Evolutionary conservation across 1,140 invertebrate genomes (phyloP).

Genomic region (Solenopsis fugax): DNA sequence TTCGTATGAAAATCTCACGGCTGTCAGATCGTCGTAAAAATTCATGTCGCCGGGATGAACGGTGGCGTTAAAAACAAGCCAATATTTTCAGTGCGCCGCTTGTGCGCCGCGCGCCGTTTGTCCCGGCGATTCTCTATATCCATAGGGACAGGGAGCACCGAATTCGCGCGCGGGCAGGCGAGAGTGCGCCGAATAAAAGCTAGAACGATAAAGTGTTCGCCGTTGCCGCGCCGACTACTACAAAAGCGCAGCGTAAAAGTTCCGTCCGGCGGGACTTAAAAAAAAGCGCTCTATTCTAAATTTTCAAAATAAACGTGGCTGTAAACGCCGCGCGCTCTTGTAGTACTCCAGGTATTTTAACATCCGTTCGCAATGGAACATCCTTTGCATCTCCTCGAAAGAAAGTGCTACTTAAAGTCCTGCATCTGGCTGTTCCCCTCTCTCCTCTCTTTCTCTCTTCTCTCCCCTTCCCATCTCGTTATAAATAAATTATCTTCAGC

Average conservation of each 20-base stretch:
- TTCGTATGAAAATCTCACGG: constrained; percentile 61
- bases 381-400: constrained; percentile 26
- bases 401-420: constrained; percentile 43
- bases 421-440: neutral
- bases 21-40: constrained; percentile 63
- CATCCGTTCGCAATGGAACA: constrained; percentile 41
- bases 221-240: constrained; percentile 39
- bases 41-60: constrained; percentile 56
- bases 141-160: constrained; percentile 32
- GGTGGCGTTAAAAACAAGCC: constrained; percentile 55
- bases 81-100: constrained; percentile 57
- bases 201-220: constrained; percentile 46
- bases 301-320: constrained; percentile 57
- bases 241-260: constrained; percentile 53
- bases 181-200: constrained; percentile 54
- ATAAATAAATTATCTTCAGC: constrained; percentile 52
- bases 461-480: neutral
- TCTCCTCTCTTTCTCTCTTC: neutral
- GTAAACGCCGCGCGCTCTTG: constrained; percentile 31
- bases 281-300: constrained; percentile 52
- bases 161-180: constrained; percentile 21
- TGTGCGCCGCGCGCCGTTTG: constrained; percentile 12
- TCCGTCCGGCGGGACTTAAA: constrained; percentile 50
- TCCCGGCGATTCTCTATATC: constrained; percentile 49
- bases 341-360: constrained; percentile 42